Percentiles rank a stretch among this genome's conserved stretches.
Conservation (phyloP, 2,113 vertebrate genomes). For the Paradoxurus hermaphroditus region DNA sequence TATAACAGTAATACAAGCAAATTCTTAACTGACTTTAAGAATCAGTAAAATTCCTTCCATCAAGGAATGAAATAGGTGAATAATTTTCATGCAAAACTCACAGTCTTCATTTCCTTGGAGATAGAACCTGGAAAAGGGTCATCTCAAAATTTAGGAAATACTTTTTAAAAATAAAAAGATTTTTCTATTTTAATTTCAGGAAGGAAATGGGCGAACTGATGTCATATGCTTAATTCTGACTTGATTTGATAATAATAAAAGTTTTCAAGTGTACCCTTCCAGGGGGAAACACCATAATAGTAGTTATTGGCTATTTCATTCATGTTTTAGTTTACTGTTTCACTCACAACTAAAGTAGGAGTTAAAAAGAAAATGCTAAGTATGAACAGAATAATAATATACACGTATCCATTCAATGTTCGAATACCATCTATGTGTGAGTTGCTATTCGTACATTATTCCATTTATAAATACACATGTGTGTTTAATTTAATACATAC, state of each 20-base stretch:
- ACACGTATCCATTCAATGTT: background rate
- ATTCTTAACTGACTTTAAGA: conserved; percentile 21
- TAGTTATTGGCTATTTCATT: background rate
- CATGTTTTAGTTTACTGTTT: conserved; percentile 22
- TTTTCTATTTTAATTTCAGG: background rate
- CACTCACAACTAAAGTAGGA: background rate
- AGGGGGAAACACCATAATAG: background rate
- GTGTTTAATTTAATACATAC: background rate
- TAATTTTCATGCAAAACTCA: conserved; percentile 19
- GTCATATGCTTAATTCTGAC: background rate
- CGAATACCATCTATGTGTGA: background rate
- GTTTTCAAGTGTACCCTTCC: background rate
- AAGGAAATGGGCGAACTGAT: background rate
- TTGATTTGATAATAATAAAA: conserved; percentile 41
- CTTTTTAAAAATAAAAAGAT: background rate
- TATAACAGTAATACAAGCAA: background rate
- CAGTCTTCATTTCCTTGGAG: background rate
- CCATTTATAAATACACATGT: background rate
- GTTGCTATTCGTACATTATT: background rate
- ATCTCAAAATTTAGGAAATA: background rate
- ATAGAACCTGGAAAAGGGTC: background rate
- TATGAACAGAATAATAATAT: background rate
- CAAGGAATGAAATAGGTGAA: background rate
- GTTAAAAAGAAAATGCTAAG: background rate
- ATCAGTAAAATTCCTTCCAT: conserved; percentile 7